phyloP scores from a whole-genome alignment of 2,797 vertebrate species.

The Sebastolobus altivelis region DNA sequence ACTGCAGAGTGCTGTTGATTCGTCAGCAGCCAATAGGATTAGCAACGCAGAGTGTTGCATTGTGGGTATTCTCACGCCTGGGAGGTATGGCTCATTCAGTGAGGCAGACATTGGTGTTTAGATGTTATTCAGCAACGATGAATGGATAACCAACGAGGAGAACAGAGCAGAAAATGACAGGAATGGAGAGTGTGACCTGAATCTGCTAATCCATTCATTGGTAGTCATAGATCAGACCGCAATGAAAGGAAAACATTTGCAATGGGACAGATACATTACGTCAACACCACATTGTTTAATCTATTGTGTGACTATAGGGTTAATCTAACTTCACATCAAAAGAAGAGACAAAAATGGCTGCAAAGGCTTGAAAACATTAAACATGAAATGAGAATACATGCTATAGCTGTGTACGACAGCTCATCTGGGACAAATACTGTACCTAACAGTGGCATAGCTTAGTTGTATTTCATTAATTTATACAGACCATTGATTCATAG shows the following conservation, averaged over 20 bases:
- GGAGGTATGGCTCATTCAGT: conserved; percentile 53
- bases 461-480: background rate
- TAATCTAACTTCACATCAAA: conserved; percentile 17
- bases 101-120: conserved; percentile 44
- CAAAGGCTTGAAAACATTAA: background rate
- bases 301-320: conserved; percentile 16
- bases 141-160: conserved; percentile 39
- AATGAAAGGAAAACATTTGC: conserved; percentile 44
- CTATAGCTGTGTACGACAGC: background rate
- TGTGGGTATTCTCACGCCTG: conserved; percentile 69
- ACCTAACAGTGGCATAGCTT: background rate
- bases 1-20: conserved; percentile 64
- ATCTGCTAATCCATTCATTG: conserved; percentile 62
- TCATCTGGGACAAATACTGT: background rate
- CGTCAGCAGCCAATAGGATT: conserved; percentile 77
- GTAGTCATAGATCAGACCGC: conserved; percentile 34
- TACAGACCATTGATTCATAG: background rate
- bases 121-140: conserved; percentile 50
- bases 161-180: conserved; percentile 38
- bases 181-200: conserved; percentile 46
- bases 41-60: conserved; percentile 67
- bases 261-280: conserved; percentile 4
- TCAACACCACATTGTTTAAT: conserved; percentile 20
- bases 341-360: conserved; percentile 9
- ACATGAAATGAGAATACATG: background rate